These are phyloP conservation scores for Pseudobourletiella spinata DNA, from an alignment of 1,140 invertebrate species.

Conservation along the genomic window DNA sequence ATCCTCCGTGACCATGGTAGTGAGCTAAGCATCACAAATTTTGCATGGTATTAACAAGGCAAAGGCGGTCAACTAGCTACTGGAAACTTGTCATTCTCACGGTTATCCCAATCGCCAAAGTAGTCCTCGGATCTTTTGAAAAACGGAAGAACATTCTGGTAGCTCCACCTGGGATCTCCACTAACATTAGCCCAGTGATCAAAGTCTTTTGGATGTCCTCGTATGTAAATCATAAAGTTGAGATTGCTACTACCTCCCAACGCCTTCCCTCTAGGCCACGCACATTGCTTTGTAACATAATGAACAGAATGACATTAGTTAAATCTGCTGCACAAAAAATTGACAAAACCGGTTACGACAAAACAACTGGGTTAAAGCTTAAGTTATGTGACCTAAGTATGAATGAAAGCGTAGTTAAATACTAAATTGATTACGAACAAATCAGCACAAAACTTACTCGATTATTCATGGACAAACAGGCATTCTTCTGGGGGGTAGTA, in stretches of 20 bases:
- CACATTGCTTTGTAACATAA: conserved; percentile 32
- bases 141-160: conserved; percentile 47
- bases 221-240: conserved; percentile 57
- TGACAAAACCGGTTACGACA: not conserved
- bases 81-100: conserved; percentile 17
- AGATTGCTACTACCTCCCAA: conserved; percentile 46
- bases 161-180: conserved; percentile 38
- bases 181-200: conserved; percentile 49
- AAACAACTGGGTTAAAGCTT: not conserved
- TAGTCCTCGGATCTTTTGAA: conserved; percentile 46
- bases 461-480: conserved; percentile 36
- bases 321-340: not conserved
- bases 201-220: conserved; percentile 55
- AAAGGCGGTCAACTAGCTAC: not conserved
- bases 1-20: conserved; percentile 28
- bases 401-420: too few species aligned
- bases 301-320: not conserved
- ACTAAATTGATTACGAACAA: too few species aligned
- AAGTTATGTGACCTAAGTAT: not conserved
- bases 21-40: conserved; percentile 8
- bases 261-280: conserved; percentile 45
- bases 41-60: not conserved
- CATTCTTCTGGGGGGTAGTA: conserved; percentile 51
- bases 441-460: not conserved
- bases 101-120: conserved; percentile 21